Percentiles rank a stretch among this genome's conserved stretches.
Conservation (phyloP, 2,113 vertebrate species). For the Eurystomus gularis region DNA sequence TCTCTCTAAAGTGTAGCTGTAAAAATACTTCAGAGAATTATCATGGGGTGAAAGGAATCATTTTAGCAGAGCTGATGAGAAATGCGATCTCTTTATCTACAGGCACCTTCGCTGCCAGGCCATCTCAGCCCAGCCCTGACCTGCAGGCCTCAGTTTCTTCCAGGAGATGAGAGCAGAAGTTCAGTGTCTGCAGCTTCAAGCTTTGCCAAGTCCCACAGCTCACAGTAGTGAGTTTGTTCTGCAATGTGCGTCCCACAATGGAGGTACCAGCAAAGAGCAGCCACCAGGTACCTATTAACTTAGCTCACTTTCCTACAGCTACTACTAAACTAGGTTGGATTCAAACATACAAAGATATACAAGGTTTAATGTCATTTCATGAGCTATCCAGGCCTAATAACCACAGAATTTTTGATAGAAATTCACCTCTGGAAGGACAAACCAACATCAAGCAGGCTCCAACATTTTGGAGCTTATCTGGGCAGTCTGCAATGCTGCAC, state of each 20-base stretch:
- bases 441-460: neutral
- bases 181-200: neutral
- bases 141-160: neutral
- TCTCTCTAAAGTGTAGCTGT: neutral
- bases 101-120: neutral
- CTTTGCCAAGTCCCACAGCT: neutral
- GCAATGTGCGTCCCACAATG: neutral
- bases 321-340: neutral
- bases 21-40: conserved; percentile 12
- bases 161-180: neutral
- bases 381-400: neutral
- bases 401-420: neutral
- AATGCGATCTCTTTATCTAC: neutral
- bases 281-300: neutral
- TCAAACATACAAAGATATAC: neutral
- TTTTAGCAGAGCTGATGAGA: neutral
- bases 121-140: neutral
- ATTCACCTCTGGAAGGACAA: neutral
- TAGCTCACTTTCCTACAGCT: neutral
- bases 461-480: neutral
- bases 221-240: neutral
- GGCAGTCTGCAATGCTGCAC: neutral
- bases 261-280: neutral
- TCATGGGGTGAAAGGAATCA: neutral
- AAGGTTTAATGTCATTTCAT: neutral